These are phyloP conservation scores for Intellagama lesueurii DNA, from an alignment of 2,797 vertebrate species.

Conservation along the genomic window DNA sequence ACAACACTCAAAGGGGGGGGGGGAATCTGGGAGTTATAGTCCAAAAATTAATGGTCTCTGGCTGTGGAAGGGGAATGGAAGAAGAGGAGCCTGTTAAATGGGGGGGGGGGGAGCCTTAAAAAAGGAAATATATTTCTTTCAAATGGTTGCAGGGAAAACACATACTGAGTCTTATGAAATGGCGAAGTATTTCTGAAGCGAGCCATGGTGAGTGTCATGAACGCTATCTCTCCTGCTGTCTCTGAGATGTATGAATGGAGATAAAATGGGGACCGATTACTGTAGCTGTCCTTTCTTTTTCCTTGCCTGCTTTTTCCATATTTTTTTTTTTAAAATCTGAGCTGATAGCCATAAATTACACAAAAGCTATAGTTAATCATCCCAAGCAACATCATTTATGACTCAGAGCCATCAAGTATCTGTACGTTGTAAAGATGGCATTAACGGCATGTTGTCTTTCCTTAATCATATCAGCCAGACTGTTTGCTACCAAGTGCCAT, in stretches of 20 bases:
- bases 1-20: too few species aligned
- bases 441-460: slow-evolving; percentile 68
- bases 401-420: slow-evolving; percentile 49
- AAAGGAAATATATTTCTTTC: background rate
- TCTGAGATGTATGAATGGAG: background rate
- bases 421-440: slow-evolving; percentile 51
- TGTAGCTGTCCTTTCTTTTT: slow-evolving; percentile 38
- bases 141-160: background rate
- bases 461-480: slow-evolving; percentile 67
- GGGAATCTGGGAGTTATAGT: too few species aligned
- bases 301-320: slow-evolving; percentile 1
- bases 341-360: slow-evolving; percentile 63
- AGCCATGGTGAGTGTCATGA: too few species aligned
- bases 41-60: too few species aligned
- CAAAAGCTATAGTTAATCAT: slow-evolving; percentile 58
- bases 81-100: too few species aligned
- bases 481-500: slow-evolving; percentile 54
- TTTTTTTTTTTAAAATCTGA: slow-evolving; percentile 35
- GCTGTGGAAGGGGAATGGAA: too few species aligned
- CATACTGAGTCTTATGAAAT: background rate
- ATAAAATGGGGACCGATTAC: background rate
- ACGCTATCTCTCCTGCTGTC: too few species aligned
- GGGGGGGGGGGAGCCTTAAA: too few species aligned
- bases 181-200: too few species aligned
- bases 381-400: slow-evolving; percentile 49